These are phyloP conservation scores for Eilema caniola DNA, from an alignment of 2,888 invertebrate genomes.

Conservation along the genomic window DNA sequence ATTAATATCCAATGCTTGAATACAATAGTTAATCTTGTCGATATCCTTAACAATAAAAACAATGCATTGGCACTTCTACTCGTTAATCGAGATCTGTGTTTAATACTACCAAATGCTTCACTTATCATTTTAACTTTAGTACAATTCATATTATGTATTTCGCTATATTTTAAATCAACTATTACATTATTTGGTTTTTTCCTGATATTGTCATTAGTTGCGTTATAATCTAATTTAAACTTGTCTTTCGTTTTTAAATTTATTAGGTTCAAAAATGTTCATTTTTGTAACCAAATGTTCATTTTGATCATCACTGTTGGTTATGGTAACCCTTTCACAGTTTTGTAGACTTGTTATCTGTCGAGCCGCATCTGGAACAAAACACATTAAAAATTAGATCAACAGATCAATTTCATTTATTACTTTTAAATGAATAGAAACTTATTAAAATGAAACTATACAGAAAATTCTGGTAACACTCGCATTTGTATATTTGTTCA, in stretches of 20 bases:
- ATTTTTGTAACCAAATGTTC: constrained; percentile 31
- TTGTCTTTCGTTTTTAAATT: constrained; percentile 21
- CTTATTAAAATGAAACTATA: too few species aligned
- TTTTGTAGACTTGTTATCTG: constrained; percentile 12
- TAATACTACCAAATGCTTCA: constrained; percentile 24
- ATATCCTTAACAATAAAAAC: constrained; percentile 79
- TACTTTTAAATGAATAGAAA: too few species aligned
- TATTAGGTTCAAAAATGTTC: constrained; percentile 24
- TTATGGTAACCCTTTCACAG: background rate
- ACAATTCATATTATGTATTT: constrained; percentile 29
- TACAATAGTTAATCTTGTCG: constrained; percentile 40
- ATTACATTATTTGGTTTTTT: constrained; percentile 19
- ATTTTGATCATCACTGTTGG: constrained; percentile 20
- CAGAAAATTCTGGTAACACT: too few species aligned
- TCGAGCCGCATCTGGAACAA: constrained; percentile 48
- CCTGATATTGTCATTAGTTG: constrained; percentile 15
- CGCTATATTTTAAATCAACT: constrained; percentile 23
- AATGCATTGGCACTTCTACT: constrained; percentile 76
- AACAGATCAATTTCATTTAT: background rate
- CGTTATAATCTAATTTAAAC: constrained; percentile 17
- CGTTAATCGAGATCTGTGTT: constrained; percentile 59
- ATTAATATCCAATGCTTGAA: constrained; percentile 63
- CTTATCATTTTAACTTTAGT: constrained; percentile 31
- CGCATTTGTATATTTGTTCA: too few species aligned
- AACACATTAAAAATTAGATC: constrained; percentile 19